phyloP scores from a whole-genome alignment of 37 sponge, comb jelly and placozoan species.

The Geodia barretti region DNA sequence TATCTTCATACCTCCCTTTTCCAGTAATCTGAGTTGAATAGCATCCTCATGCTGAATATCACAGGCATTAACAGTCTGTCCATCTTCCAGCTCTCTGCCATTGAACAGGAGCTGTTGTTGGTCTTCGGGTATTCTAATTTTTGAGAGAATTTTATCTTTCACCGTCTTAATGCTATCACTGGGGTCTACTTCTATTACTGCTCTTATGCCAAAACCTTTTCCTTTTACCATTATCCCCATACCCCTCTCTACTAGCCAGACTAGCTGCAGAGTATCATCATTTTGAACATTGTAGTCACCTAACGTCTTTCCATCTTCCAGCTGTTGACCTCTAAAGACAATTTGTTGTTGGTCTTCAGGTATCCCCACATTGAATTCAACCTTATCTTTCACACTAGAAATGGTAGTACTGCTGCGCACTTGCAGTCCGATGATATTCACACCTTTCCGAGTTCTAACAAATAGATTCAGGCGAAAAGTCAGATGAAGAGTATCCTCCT shows the following conservation, averaged over 20 bases:
- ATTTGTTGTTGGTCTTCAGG: slow-evolving; percentile 97
- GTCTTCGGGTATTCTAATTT: slow-evolving; percentile 96
- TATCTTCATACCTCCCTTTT: slow-evolving; percentile 52
- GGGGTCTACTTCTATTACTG: slow-evolving; percentile 96
- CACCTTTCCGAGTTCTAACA: slow-evolving; percentile 97
- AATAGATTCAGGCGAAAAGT: slow-evolving; percentile 78
- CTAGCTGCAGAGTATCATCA: background rate
- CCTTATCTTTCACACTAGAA: slow-evolving; percentile 97
- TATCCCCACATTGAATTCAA: slow-evolving; percentile 98
- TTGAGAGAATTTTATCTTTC: slow-evolving; percentile 97
- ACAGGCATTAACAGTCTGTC: background rate
- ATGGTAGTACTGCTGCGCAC: slow-evolving; percentile 93
- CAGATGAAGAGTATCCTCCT: slow-evolving; percentile 90
- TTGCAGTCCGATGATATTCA: slow-evolving; percentile 99
- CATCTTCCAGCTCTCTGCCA: slow-evolving; percentile 85
- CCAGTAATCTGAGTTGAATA: background rate
- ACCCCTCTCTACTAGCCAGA: background rate
- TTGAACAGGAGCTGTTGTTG: slow-evolving; percentile 98
- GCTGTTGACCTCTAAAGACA: slow-evolving; percentile 97
- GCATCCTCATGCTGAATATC: background rate
- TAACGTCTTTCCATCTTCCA: slow-evolving; percentile 15
- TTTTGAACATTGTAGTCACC: background rate
- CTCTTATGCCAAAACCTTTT: slow-evolving; percentile 82
- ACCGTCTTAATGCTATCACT: slow-evolving; percentile 96
- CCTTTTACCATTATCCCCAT: background rate